These are phyloP conservation scores for Oasisia sp. DNA, from an alignment of 2,888 invertebrate species.

Conservation along the genomic window DNA sequence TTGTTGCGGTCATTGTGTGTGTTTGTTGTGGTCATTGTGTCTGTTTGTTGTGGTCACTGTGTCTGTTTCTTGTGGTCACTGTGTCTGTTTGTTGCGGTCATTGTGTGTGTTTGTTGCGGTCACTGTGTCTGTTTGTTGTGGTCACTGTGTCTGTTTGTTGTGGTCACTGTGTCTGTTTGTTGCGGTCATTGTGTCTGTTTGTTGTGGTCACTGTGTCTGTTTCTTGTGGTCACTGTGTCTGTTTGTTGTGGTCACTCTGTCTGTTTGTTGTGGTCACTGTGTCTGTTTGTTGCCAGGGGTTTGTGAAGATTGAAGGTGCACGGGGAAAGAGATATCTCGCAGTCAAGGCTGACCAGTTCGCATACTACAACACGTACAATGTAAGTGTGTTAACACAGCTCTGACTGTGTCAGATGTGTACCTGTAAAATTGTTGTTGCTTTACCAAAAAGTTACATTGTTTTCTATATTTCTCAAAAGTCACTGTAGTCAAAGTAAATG, in stretches of 20 bases:
- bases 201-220: too few species aligned
- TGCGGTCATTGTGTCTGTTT: slow-evolving; percentile 32
- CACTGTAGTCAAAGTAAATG: too few species aligned
- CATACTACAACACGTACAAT: slow-evolving; percentile 58
- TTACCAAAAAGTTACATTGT: neutral
- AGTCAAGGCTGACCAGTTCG: slow-evolving; percentile 54
- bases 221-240: too few species aligned
- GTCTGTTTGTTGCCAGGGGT: slow-evolving; percentile 49
- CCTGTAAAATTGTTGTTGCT: neutral
- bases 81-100: slow-evolving; percentile 33
- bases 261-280: slow-evolving; percentile 36
- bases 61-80: too few species aligned
- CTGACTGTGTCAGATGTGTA: neutral
- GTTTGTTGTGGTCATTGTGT: too few species aligned
- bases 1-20: too few species aligned
- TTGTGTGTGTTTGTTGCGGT: too few species aligned
- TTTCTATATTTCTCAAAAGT: too few species aligned
- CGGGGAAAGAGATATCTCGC: slow-evolving; percentile 55
- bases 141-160: too few species aligned
- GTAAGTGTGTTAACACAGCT: slow-evolving; percentile 43
- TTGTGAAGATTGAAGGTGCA: slow-evolving; percentile 55
- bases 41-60: slow-evolving; percentile 38
- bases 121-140: slow-evolving; percentile 34
- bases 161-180: slow-evolving; percentile 29
- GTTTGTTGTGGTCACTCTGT: slow-evolving; percentile 35